Evolutionary conservation across 2,113 vertebrate genomes (phyloP).

Genomic region (Donacobius atricapilla): DNA sequence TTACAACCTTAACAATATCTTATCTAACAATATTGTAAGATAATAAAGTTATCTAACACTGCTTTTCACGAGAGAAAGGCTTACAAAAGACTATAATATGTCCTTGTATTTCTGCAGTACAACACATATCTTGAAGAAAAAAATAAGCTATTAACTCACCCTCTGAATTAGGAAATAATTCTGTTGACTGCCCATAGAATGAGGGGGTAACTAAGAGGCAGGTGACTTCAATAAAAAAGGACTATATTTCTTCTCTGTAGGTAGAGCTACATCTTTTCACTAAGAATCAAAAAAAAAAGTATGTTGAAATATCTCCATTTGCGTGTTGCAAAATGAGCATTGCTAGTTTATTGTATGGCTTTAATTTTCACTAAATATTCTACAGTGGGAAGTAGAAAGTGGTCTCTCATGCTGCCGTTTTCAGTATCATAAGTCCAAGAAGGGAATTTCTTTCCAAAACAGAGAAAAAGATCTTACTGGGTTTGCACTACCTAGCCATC

Average conservation of each 20-base stretch:
- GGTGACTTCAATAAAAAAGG: not conserved
- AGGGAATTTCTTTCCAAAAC: not conserved
- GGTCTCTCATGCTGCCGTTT: rapidly evolving
- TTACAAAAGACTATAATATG: not conserved
- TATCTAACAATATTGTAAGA: not conserved
- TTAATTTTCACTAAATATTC: not conserved
- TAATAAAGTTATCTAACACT: not conserved
- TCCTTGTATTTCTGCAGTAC: not conserved
- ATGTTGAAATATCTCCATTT: not conserved
- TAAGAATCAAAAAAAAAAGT: rapidly evolving
- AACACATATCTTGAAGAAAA: not conserved
- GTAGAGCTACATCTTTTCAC: not conserved
- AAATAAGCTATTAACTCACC: not conserved
- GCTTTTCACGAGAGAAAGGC: not conserved
- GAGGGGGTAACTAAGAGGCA: not conserved
- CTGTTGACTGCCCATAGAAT: not conserved
- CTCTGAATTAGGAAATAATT: not conserved
- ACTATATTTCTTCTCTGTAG: not conserved
- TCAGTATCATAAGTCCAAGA: not conserved
- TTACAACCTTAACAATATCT: not conserved
- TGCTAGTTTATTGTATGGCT: not conserved
- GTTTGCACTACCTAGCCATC: not conserved
- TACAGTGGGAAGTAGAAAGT: not conserved
- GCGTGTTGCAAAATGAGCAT: not conserved
- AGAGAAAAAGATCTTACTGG: not conserved